Conservation (phyloP, 2,113 vertebrate species). For the Chauna torquata region DNA sequence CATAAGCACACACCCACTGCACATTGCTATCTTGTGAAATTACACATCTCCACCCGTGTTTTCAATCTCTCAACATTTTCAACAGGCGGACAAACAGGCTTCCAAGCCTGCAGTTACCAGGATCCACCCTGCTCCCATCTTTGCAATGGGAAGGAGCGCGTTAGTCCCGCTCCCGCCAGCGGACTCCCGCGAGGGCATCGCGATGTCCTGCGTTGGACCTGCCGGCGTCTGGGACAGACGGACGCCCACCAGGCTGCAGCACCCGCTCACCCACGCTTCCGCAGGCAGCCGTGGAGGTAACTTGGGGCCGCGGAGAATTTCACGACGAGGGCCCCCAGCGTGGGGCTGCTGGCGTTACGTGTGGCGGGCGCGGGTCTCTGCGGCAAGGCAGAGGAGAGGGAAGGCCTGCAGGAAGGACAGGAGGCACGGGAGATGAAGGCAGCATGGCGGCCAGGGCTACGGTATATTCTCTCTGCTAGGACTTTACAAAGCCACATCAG, state of each 20-base stretch:
- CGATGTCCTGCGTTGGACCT: no score
- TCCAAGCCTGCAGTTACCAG: not conserved
- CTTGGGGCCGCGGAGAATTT: no score
- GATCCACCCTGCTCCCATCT: no score
- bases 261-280: no score
- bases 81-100: not conserved
- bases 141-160: not conserved
- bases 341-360: no score
- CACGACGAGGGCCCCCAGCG: no score
- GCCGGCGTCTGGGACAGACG: no score
- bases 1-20: not conserved
- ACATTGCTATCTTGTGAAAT: not conserved
- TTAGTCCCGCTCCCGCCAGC: accelerated
- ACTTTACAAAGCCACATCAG: not conserved
- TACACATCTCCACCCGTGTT: accelerated
- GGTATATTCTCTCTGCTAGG: accelerated
- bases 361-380: accelerated
- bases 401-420: not conserved
- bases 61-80: not conserved
- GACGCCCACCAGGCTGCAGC: no score
- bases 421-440: not conserved
- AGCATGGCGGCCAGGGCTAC: accelerated
- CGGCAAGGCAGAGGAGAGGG: not conserved
- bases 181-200: no score
- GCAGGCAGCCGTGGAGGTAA: no score